Evolutionary conservation across 2,888 invertebrate genomes (phyloP), one percentile per base, ranked within the genome.

Genomic region (Eulithis prunata): DNA sequence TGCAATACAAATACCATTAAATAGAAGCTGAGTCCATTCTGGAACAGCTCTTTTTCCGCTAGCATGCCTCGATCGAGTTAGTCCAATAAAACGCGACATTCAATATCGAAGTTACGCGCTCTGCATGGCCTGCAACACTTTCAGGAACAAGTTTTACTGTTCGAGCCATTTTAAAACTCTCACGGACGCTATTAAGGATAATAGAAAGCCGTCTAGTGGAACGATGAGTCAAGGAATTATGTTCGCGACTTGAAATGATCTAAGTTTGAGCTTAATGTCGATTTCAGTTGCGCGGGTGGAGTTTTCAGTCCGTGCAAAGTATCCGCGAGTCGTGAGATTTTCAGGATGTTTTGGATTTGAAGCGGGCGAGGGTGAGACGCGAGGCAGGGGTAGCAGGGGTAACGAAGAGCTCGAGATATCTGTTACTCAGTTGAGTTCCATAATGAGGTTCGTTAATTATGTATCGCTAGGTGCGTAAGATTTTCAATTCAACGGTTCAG

Each of bases 401-500:
- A 63, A 54, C 53, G 66, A 60, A 53, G 68, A 62, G 70, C 72
- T 72, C 74, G 72, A 73, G 75, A 82, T 84, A 83, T 89, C 88
- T 85, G 86, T 86, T 84, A 86, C 84, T 81, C 79, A 84, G 86
- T 90, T 81, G 79, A 84, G 86, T 90, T 80, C 78, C 82, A 85
- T 91, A 91, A 92, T 89, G 89, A 90, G 89, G 82, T 87, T 90
- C 91, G 87, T 93, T 92, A 92, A 93, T 93, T 92, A 91, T 92
- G 89, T 91, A 92, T 90, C 85, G 88, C 85, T 85, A 89, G 87
- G 88, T 89, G 90, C 88, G 90, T 90, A 86, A 85, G 85, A 85
- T 89, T 89, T 89, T 87, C 85, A 83, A 81, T 84, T 85, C 82
- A 57, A 63, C 63, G 87, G 86, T 86, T 86, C 88, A 82, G 88